Evolutionary conservation across 2,888 invertebrate genomes (phyloP), one percentile per base, ranked within the genome.

Genomic region (Monochamus alternatus): DNA sequence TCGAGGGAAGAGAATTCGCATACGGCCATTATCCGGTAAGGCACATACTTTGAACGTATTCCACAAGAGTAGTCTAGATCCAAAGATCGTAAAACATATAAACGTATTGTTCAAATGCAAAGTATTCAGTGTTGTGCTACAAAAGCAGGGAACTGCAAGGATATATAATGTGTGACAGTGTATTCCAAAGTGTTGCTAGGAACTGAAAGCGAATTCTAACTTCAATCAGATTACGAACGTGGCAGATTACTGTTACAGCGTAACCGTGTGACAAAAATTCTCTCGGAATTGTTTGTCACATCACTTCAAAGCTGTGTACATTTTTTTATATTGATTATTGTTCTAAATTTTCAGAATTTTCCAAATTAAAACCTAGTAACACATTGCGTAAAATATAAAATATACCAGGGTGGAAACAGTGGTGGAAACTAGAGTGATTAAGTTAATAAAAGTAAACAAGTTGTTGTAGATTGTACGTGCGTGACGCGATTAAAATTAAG

Each of bases 81-180:
- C 83, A 77, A 82, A 84, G 85, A 85, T 84, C 85, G 83, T 85
- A 85, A 85, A 85, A 85, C 83, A 84, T 84, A 83, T 81, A 82
- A 83, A 82, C 81, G 83, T 83, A 85, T 84, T 85, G 85, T 85
- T 85, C 81, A 83, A 83, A 85, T 85, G 85, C 83, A 85, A 85
- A 85, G 80, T 85, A 82, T 84, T 82, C 83, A 78, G 82, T 82
- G 83, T 81, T 80, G 79, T 78, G 76, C 73, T 78, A 79, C 78
- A 81, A 82, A 79, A 79, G 77, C 75, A 66, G 60, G 59, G 52
- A 74, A 65, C 67, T 51, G 30, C 55, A 43, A 55, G 64, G 73
- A 60, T 66, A 64, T 72, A 73, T 73, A 70, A 72, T 66, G 73
- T 66, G 73, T 47, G 64, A 73, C 75, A 71, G 73, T 62, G 60